A percentile compares a stretch with the other conserved stretches of the same genome.
These are phyloP conservation scores for Anoplopoma fimbria DNA, from an alignment of 2,113 vertebrate genomes.

Conservation along the genomic window DNA sequence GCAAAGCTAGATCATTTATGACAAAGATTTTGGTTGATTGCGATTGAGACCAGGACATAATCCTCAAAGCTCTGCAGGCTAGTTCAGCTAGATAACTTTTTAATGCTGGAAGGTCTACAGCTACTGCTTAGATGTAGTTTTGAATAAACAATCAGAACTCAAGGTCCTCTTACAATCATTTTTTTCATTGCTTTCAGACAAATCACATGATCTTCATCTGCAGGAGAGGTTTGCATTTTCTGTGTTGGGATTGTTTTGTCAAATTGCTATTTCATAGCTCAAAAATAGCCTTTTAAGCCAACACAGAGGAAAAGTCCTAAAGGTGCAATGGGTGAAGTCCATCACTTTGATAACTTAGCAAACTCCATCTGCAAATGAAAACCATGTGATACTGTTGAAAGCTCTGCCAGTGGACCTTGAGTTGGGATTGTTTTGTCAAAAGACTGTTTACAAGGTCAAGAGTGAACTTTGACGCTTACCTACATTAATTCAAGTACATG, in stretches of 20 bases:
- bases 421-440: too few relatives aligned
- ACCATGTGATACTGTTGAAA: too few relatives aligned
- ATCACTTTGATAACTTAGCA: too few relatives aligned
- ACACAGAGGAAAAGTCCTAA: too few relatives aligned
- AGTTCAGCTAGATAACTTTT: not conserved
- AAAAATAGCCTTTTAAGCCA: too few relatives aligned
- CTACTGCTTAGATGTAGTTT: not conserved
- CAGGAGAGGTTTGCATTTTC: not conserved
- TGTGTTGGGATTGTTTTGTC: not conserved
- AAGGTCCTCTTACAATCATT: not conserved
- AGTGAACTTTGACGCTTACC: not conserved
- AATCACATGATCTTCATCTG: not conserved
- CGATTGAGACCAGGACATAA: not conserved
- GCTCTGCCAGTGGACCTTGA: too few relatives aligned
- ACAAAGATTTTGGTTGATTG: not conserved
- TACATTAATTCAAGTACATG: not conserved
- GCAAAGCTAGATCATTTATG: not conserved
- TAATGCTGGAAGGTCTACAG: not conserved
- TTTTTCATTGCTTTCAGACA: not conserved
- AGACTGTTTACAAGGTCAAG: not conserved
- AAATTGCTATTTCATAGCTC: too few relatives aligned
- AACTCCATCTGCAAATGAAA: too few relatives aligned
- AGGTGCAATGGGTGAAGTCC: too few relatives aligned
- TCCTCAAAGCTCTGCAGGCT: not conserved
- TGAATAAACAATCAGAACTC: not conserved